Evolutionary conservation across 2,113 vertebrate genomes (phyloP).

Genomic region (Macrotus californicus): DNA sequence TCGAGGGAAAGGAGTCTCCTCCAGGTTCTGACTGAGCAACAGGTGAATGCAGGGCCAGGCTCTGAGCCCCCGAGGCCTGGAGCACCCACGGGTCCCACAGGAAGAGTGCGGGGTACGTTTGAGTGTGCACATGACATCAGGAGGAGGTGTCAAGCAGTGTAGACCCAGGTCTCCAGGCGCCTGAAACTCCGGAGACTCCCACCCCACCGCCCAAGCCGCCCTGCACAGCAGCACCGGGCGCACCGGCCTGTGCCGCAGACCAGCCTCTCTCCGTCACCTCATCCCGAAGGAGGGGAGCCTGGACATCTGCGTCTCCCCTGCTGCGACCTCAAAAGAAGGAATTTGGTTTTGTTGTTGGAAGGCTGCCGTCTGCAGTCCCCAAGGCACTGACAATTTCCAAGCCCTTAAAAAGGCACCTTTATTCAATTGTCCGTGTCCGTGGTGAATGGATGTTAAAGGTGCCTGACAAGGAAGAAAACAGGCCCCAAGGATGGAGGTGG

Average conservation of each 20-base stretch:
- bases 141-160: accelerated
- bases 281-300: neutral
- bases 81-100: accelerated
- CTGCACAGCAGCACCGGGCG: accelerated
- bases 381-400: neutral
- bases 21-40: neutral
- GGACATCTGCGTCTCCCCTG: accelerated
- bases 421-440: neutral
- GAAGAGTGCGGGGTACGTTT: neutral
- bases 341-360: neutral
- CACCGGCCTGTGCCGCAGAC: too few species aligned
- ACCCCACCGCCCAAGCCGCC: neutral
- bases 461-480: neutral
- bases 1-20: too few species aligned
- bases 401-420: neutral
- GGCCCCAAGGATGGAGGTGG: neutral
- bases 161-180: neutral
- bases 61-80: too few species aligned
- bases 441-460: neutral
- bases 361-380: neutral
- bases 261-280: neutral
- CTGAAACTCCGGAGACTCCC: neutral
- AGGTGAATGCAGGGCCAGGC: neutral
- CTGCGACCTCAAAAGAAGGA: neutral
- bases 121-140: accelerated